Base-by-base conservation (phyloP, 1,140 invertebrate genomes). In the Aphidius ervi region DNA sequence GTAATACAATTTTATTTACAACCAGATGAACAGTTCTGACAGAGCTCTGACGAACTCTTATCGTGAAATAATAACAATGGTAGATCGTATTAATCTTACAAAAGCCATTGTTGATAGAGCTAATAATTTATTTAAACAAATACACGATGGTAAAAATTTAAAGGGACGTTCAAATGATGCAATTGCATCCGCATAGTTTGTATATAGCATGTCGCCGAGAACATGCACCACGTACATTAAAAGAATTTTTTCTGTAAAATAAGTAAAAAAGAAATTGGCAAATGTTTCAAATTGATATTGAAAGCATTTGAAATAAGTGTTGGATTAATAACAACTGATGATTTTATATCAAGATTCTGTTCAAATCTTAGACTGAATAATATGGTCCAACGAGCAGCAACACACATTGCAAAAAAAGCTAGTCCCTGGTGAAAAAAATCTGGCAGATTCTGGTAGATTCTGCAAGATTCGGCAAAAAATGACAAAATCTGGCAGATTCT, bases 151-250 rank as follows among this genome's bases (percentile, higher is more conserved):
- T 2, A 95, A 97, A 80, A 95, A 95, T 73, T 86, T 92, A 43
- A 89, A 88, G 70, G 91, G 92, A 10, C 84, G 95, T 58, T 90
- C 93, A 20, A 98, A 99, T 76, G 97, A 99, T 80, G 97, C 98
- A 0, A 99, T 99, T 70, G 94, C 96, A 0, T 97, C 97, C 0
- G 97, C 98, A 0, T 99, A n/a, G 97, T 81, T 83, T 99, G 6
- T 99, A 99, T 74, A 99, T 99, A 67, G 96, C 98, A 1, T 99
- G 98, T 76, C 84, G 98, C 41, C 96, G 99, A 75, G 97, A 99
- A 80, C 94, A 95, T 9, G 98, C 99, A 0, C 97, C 97, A 0
- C 86, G 98, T 67, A 99, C 98, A 43, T 99, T 99, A 74, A 99
- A 97, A 84, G 96, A 99, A 86, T 23, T 1, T 3, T 23, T 1